Base-by-base conservation (phyloP, 2,888 invertebrate genomes). In the Xestoiulus laeticollis region DNA sequence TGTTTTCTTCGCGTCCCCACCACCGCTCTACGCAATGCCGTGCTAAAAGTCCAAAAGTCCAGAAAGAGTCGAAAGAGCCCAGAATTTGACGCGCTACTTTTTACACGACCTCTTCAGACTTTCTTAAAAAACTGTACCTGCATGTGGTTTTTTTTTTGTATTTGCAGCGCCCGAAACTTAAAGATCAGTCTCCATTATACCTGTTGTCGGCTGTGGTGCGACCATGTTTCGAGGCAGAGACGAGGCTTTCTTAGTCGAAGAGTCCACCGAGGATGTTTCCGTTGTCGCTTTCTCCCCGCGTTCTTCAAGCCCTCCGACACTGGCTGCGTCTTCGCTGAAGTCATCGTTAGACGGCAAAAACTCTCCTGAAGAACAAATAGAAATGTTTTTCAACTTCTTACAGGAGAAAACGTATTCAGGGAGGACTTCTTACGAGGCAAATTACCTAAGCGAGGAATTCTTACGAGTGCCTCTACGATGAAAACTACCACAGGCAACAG, bases 271-370 rank as follows among this genome's bases (percentile, higher is more conserved):
- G 0, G 68, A n/a, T 8, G n/a, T 22, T 26, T 68, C 53, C 16
- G 53, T 10, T 48, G 48, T 16, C 48, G 16, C 16, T 19, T 19
- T 53, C 8, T 78, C 78, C 3, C 12, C 30, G 14, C 10, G 12
- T 30, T 78, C 78, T 14, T 78, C 78, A 2, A 26, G 78, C 22
- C 26, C 30, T 30, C 78, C 78, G 14, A 14, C 6, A 10, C 68
- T 68, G n/a, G 22, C 68, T 22, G 68, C 94, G 48, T 94, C 94
- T 90, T 94, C 94, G 90, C 94, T 94, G 2, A 78, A 30, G 22
- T 78, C 78, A 2, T 78, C 78, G 30, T 78, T 26, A 87, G 94
- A 91, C 88, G 94, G 91, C 88, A 93, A 93, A 89, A 94, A 93
- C 91, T 94, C 94, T 4, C 93, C 93, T 91, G 14, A 30, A n/a